Evolutionary conservation across 2,888 invertebrate genomes (phyloP).

Genomic region (Chaitophorus viminalis): DNA sequence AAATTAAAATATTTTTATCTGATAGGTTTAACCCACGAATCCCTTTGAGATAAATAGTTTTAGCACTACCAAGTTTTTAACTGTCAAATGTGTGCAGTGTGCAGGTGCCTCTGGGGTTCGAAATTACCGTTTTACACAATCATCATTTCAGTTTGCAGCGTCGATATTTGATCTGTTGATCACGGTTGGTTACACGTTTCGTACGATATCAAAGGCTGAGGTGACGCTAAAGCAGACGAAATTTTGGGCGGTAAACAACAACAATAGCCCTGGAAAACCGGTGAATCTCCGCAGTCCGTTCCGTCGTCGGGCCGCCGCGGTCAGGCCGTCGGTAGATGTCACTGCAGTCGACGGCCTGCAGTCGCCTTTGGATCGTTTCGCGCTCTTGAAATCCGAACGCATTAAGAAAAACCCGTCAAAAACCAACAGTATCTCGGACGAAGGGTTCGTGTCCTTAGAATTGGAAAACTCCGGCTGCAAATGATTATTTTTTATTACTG

Average conservation of each 20-base stretch:
- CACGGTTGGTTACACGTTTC: background rate
- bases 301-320: background rate
- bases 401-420: background rate
- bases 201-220: background rate
- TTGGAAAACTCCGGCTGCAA: background rate
- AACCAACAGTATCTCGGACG: background rate
- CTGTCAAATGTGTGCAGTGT: too few species aligned
- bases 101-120: too few species aligned
- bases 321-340: background rate
- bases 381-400: too few species aligned
- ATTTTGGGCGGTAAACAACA: background rate
- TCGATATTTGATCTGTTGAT: background rate
- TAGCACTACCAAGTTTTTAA: too few species aligned
- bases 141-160: background rate
- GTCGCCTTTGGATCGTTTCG: too few species aligned
- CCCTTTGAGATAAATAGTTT: too few species aligned
- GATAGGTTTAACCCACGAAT: too few species aligned
- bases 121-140: background rate
- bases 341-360: too few species aligned
- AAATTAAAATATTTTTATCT: too few species aligned
- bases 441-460: background rate
- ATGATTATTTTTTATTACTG: background rate
- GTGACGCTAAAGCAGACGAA: background rate
- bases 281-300: background rate
- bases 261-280: background rate